Conservation (phyloP, 1,140 invertebrate species). For the Aphis gossypii region DNA sequence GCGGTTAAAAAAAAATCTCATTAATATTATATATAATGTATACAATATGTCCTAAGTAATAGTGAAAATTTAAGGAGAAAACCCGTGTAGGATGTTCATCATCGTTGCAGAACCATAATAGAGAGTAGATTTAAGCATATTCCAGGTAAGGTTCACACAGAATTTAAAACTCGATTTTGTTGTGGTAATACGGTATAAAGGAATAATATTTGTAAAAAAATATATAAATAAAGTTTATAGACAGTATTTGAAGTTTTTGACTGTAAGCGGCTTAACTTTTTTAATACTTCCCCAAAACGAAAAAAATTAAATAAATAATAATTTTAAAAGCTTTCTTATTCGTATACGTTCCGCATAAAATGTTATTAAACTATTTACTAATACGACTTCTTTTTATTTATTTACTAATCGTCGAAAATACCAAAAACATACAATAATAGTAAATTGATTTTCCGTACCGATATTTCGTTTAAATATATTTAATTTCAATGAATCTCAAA, state of each 20-base stretch:
- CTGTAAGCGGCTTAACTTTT: not conserved
- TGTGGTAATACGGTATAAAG: not conserved
- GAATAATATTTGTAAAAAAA: constrained; percentile 13
- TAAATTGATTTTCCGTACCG: not conserved
- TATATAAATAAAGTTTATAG: not conserved
- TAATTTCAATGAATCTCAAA: not conserved
- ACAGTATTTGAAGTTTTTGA: constrained; percentile 2
- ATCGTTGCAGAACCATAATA: not conserved
- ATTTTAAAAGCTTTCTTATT: constrained; percentile 3
- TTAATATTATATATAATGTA: too few species aligned
- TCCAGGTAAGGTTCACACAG: not conserved
- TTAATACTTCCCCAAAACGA: not conserved
- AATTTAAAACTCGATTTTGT: not conserved
- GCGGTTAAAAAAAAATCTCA: too few species aligned
- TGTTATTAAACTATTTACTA: not conserved
- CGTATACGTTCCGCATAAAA: not conserved
- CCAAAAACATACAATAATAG: not conserved
- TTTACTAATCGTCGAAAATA: not conserved
- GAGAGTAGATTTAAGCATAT: not conserved
- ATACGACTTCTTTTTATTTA: not conserved
- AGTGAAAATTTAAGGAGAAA: not conserved
- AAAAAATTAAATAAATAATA: not conserved
- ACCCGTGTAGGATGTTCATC: not conserved
- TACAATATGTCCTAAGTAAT: not conserved
- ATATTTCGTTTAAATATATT: not conserved